A percentile compares a stretch with the other conserved stretches of the same genome.
Evolutionary conservation across 2,888 invertebrate genomes (phyloP).

Genomic region (Rhagium mordax): DNA sequence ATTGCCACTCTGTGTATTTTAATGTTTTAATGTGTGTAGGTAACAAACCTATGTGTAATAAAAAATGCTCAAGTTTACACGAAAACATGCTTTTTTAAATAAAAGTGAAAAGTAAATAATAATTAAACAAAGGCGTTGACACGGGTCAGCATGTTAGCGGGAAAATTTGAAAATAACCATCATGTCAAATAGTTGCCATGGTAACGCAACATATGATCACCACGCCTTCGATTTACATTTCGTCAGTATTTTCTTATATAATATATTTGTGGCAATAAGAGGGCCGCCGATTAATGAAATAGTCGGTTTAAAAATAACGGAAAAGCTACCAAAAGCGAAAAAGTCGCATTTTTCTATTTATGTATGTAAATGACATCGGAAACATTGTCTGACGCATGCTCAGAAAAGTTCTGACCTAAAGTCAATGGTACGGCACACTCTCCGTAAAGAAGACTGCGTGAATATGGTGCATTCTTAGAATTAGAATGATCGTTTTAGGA

Average conservation of each 20-base stretch:
- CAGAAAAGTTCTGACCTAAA: constrained; percentile 54
- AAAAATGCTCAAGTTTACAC: no score
- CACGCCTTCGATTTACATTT: constrained; percentile 51
- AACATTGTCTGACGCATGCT: constrained; percentile 52
- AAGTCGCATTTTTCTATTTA: constrained; percentile 19
- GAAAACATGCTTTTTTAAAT: no score
- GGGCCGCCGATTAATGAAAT: neutral
- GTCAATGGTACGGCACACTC: constrained; percentile 59
- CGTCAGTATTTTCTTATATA: neutral
- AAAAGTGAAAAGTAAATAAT: neutral
- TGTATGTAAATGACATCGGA: constrained; percentile 52
- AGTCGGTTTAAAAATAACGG: neutral
- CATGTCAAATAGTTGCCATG: constrained; percentile 49
- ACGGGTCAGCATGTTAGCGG: constrained; percentile 34
- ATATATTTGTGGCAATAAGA: neutral
- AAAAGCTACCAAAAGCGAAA: constrained; percentile 8
- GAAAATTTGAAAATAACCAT: constrained; percentile 39
- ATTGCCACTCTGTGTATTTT: no score
- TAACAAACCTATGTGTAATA: no score
- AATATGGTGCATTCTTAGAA: constrained; percentile 58
- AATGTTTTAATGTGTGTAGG: no score
- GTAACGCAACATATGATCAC: constrained; percentile 59
- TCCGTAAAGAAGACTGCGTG: constrained; percentile 56
- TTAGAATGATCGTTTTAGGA: constrained; percentile 49
- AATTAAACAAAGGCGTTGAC: neutral